These are phyloP conservation scores for Lasioglossum lativentre DNA, from an alignment of 2,888 invertebrate genomes.

Conservation along the genomic window DNA sequence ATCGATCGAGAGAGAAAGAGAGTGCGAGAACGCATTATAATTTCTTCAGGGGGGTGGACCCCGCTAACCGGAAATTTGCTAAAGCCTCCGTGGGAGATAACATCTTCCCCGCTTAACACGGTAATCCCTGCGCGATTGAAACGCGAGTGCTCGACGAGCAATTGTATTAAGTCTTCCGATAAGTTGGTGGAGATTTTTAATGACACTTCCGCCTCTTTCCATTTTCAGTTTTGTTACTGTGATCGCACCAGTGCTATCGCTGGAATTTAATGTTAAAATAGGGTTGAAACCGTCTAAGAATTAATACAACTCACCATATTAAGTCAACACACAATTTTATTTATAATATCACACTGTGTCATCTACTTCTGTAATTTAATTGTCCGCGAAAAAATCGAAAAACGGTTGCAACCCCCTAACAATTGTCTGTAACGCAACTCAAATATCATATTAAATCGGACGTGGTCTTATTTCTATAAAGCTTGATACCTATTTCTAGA, in stretches of 20 bases:
- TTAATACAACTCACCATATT: background rate
- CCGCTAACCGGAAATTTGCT: background rate
- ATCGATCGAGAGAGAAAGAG: constrained; percentile 17
- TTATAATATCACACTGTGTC: background rate
- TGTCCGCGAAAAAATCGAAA: too few species aligned
- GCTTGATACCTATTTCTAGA: background rate
- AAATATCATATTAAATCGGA: too few species aligned
- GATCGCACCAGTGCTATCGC: background rate
- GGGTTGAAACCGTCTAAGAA: background rate
- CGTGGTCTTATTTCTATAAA: background rate
- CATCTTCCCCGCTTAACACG: constrained; percentile 13
- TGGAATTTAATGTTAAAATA: background rate
- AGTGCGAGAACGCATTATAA: background rate
- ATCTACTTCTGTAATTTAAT: too few species aligned
- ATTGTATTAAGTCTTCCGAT: background rate
- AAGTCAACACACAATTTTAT: background rate
- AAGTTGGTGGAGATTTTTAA: background rate
- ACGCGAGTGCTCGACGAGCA: background rate
- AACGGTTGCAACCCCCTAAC: too few species aligned
- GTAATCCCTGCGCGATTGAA: constrained; percentile 3
- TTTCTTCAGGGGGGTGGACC: background rate
- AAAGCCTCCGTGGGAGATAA: background rate
- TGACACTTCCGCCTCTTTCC: background rate
- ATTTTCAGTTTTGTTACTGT: background rate
- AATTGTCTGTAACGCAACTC: too few species aligned